Evolutionary conservation across 2,888 invertebrate species (phyloP), one percentile per base, ranked within the genome.

Genomic region (Teleogryllus oceanicus): DNA sequence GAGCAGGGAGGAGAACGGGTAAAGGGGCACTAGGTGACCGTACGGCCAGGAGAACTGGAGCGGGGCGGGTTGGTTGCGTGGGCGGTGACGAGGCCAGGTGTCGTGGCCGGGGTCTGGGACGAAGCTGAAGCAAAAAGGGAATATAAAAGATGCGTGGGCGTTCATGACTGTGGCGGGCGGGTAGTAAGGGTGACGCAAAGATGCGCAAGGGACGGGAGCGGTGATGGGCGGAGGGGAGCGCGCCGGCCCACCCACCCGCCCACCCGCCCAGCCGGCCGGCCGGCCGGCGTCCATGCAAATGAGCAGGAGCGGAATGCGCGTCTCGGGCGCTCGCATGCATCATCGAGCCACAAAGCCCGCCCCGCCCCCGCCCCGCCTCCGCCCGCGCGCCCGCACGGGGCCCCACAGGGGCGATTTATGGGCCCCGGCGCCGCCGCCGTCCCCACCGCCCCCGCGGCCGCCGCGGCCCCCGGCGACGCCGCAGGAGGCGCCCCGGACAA

Each of bases 401-500:
- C 74, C 83, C 82, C 62, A 83, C 82, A 50, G 76, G 62, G 11
- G 82, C 82, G 37, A 81, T 74, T 50, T 78, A 18, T 37, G 62
- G 13, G 62, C 16, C 62, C 13, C 62, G n/a, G 8, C 62, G 16
- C 62, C 13, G 16, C 62, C 62, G 16, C 62, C 13, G 16, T 87
- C 83, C 90, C 85, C 74, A 81, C 79, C 77, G 21, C 16, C 82
- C 81, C 74, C 83, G 82, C 62, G 84, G 82, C 74, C 77, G 62
- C 12, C 77, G 82, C 82, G 37, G 81, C 76, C 74, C 78, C 20
- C 37, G 37, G 37, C 37, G 37, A 37, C 62, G n/a, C 62, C 13
- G 62, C 62, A 13, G 62, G 62, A 18, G 62, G 62, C 77, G 87
- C 86, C 83, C 86, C 87, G 83, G 87, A 86, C 80, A 87, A 85